These are phyloP conservation scores for Coleophora flavipennella DNA, from an alignment of 2,888 invertebrate genomes.

Conservation along the genomic window DNA sequence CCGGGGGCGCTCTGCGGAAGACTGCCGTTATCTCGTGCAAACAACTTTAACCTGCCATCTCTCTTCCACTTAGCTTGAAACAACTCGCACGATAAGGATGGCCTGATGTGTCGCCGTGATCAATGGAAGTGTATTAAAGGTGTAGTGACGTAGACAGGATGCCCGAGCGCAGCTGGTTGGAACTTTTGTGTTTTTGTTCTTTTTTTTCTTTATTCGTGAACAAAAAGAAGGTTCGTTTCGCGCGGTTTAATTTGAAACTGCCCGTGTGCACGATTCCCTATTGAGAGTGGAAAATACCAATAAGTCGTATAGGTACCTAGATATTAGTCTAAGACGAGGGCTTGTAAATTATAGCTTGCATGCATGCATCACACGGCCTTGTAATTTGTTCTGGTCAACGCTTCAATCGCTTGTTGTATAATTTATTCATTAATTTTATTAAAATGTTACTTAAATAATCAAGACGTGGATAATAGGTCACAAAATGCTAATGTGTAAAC, in stretches of 20 bases:
- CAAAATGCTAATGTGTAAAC: too few species aligned
- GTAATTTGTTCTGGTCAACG: too few species aligned
- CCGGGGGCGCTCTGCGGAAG: constrained; percentile 49
- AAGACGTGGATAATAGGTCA: too few species aligned
- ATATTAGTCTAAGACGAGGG: too few species aligned
- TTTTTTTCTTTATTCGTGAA: constrained; percentile 36
- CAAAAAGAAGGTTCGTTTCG: constrained; percentile 63
- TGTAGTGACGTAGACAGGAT: constrained; percentile 65
- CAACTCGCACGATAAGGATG: constrained; percentile 35
- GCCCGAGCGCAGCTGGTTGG: constrained; percentile 68
- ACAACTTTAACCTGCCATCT: constrained; percentile 32
- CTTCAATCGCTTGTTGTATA: constrained; percentile 23
- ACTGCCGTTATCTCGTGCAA: constrained; percentile 47
- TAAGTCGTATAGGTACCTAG: constrained; percentile 43
- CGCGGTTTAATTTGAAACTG: constrained; percentile 51
- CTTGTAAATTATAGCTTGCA: constrained; percentile 4
- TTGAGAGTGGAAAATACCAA: constrained; percentile 64
- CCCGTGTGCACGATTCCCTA: constrained; percentile 53
- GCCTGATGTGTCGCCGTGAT: constrained; percentile 36
- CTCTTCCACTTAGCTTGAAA: constrained; percentile 23
- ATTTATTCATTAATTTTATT: constrained; percentile 25
- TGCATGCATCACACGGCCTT: too few species aligned
- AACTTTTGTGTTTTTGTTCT: constrained; percentile 55
- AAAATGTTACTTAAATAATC: too few species aligned
- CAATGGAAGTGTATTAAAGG: constrained; percentile 57